Percentiles rank a stretch among this genome's conserved stretches.
Conservation (phyloP, 2,888 invertebrate species). For the Schizaphis graminum region DNA sequence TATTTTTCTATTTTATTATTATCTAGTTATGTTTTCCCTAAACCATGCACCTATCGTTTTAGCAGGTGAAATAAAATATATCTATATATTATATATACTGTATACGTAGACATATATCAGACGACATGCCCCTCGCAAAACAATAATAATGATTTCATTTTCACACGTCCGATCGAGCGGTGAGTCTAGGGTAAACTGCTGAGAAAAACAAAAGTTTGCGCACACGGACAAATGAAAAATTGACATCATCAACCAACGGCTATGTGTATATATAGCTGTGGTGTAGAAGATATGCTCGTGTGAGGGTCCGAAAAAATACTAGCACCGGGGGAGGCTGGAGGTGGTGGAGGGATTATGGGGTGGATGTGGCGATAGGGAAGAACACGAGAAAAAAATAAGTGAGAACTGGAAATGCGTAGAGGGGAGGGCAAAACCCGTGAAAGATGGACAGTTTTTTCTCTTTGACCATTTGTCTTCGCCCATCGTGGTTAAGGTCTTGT, state of each 20-base stretch:
- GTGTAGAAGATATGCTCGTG: background rate
- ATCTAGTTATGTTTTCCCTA: background rate
- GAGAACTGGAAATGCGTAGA: constrained; percentile 60
- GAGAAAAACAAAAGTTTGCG: constrained; percentile 62
- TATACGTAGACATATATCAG: background rate
- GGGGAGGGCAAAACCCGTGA: constrained; percentile 66
- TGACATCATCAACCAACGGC: constrained; percentile 60
- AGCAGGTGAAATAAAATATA: background rate
- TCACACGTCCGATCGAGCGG: constrained; percentile 26
- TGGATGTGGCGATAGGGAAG: constrained; percentile 67
- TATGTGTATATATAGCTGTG: background rate
- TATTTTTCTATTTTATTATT: background rate
- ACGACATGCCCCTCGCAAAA: constrained; percentile 12
- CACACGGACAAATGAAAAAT: constrained; percentile 58
- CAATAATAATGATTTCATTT: constrained; percentile 57
- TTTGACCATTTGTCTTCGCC: constrained; percentile 67
- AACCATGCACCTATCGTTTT: background rate
- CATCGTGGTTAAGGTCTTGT: constrained; percentile 39
- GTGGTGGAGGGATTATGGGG: background rate
- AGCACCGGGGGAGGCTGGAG: background rate
- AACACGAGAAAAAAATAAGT: constrained; percentile 61
- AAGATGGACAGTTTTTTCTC: constrained; percentile 67
- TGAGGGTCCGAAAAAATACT: constrained; percentile 26
- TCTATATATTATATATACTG: background rate
- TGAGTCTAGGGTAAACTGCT: background rate